Base-by-base conservation (phyloP, 64 coral and sea anemone genomes). In the Anthopleura sola region DNA sequence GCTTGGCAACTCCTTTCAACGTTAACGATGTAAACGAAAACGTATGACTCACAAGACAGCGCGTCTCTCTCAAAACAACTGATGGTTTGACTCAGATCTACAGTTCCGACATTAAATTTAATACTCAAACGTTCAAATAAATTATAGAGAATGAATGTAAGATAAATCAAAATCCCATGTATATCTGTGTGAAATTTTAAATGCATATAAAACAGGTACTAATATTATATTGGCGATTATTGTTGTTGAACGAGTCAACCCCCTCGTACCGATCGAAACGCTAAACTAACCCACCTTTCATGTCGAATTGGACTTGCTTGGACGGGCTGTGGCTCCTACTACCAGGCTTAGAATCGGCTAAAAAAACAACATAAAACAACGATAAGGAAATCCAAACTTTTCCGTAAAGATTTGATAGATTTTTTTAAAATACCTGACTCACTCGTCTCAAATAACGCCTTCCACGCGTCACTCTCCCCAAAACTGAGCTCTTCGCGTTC, bases 261-360 rank as follows among this genome's bases (percentile, higher is more conserved):
- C 13, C 14, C 50, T 53, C 50, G 11, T 53, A 6, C 50, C 7
- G 7, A 53, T 53, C 50, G 50, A 53, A 38, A 21, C 23, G 29
- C 76, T 37, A 71, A 71, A 71, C 12, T 2, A 14, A 48, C 9
- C 17, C 49, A 81, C 78, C 78, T 81, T 81, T 86, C 77, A 82
- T 81, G 76, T 91, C 84, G 60, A 91, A 91, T 62, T 91, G 89
- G 36, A 91, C 84, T 57, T 86, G 75, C 80, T 82, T 85, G 75
- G 84, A 81, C 38, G 75, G 34, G 47, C 84, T 91, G 86, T 80
- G 71, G 18, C 66, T 90, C 44, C 82, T 29, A 37, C 33, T 83
- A 16, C 40, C 84, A 68, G 23, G 55, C 17, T 29, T 80, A 54
- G 80, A 66, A 5, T 85, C 66, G 60, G n/a, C 49, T 23, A 82